Evolutionary conservation across 2,888 invertebrate genomes (phyloP), one percentile per base, ranked within the genome.

Genomic region (Agrochola lota): DNA sequence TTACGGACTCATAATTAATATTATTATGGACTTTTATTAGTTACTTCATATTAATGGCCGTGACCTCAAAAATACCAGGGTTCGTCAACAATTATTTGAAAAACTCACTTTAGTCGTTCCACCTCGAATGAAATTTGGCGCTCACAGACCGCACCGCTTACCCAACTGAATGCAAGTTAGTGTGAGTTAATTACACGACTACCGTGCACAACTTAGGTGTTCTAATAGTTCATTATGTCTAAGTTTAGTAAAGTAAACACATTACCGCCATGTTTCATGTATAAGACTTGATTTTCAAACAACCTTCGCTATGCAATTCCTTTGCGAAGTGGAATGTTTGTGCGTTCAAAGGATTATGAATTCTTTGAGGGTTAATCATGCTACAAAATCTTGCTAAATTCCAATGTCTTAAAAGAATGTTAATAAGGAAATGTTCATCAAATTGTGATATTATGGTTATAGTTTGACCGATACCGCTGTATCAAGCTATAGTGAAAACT

Each of bases 151-250:
- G 81, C 35, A 81, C 73, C 43, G 59, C 30, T 17, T 66, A 20
- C 70, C 59, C 57, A 79, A 62, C 66, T 17, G 69, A 64, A 62
- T 81, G 74, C 78, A 81, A 81, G 78, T 78, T 72, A 68, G 77
- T 74, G 40, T 73, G 55, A 81, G 63, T 68, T 83, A 75, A 86
- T 87, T 81, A 83, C 71, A 71, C 46, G 68, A 74, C 49, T 74
- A 64, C 74, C 74, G 78, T 72, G 76, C 68, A 49, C 73, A 87
- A 75, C 68, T 72, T 75, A 60, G 81, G 75, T 81, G 83, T 81
- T 81, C 74, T 83, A 83, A 87, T 86, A 88, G 83, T 78, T 78
- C 71, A 83, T 77, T 84, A 83, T 67, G 84, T 72, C n/a, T 72
- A 84, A 78, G 67, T 77, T 79, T 63, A 67, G 69, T 26, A 63